phyloP scores from a whole-genome alignment of 53 echinoderm and acorn worm species.

The Antedon mediterranea region DNA sequence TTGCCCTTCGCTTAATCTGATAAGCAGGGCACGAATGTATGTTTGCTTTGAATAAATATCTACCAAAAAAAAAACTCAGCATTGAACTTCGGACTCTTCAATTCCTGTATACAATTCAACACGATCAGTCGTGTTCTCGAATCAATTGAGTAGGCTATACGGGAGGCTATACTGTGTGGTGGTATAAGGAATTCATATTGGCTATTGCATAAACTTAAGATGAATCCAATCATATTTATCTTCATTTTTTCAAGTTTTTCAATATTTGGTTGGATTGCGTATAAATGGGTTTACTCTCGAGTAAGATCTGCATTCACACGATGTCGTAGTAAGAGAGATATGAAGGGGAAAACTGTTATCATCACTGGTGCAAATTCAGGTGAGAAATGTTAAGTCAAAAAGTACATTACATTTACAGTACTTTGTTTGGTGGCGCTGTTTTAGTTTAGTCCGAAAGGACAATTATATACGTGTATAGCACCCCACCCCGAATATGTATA shows the following conservation, averaged over 20 bases:
- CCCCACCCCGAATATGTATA: too few relatives aligned
- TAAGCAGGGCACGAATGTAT: too few relatives aligned
- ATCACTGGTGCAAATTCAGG: background rate
- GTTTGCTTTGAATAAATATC: too few relatives aligned
- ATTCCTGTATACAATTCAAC: background rate
- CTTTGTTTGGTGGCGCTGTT: too few relatives aligned
- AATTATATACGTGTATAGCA: too few relatives aligned
- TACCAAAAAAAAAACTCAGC: too few relatives aligned
- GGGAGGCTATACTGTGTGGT: too few relatives aligned
- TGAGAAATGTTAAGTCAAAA: background rate
- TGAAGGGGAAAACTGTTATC: background rate
- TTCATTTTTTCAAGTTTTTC: background rate
- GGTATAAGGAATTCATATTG: background rate
- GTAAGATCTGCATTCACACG: background rate
- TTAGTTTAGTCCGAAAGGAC: too few relatives aligned
- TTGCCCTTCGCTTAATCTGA: too few relatives aligned
- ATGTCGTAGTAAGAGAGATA: background rate
- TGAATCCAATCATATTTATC: background rate
- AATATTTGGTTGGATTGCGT: background rate
- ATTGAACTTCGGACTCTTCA: background rate
- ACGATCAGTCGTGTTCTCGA: too few relatives aligned
- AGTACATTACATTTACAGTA: too few relatives aligned
- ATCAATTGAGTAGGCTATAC: too few relatives aligned
- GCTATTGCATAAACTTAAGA: background rate
- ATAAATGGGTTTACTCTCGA: background rate